Base-by-base conservation (phyloP, 2,888 invertebrate genomes). In the Eupithecia inturbata region DNA sequence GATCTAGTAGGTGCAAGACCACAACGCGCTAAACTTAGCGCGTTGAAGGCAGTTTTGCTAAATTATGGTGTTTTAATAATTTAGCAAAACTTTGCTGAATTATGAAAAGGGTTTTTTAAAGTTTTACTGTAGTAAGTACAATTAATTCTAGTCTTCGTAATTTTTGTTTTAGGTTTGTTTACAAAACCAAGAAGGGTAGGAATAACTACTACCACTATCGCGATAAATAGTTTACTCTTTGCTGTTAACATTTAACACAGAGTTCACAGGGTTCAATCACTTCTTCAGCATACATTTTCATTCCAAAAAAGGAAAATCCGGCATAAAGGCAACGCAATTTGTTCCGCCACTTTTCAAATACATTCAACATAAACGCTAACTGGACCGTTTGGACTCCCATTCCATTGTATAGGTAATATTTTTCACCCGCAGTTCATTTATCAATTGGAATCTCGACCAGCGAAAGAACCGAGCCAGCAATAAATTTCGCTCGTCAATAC, bases 401-500 rank as follows among this genome's bases (percentile, higher is more conserved):
- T 64, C 64, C 64, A n/a, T 64, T 64, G n/a, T 36, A 63, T 63
- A 33, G 63, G 33, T 63, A 31, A 53, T 22, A 69, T 45, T 72
- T 70, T 39, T 67, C 57, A 28, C n/a, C 10, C 68, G 31, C 53
- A 22, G 63, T 49, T 72, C 71, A 70, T 76, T 45, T 72, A 69
- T 76, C 76, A 73, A 69, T 76, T 69, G 4, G 64, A 71, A 71
- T 76, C 73, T 76, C 71, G 67, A 10, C 28, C 68, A 74, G 26
- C 68, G 69, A 71, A 70, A 78, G 74, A 75, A 72, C 67, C 39
- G 66, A 74, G 69, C 67, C 57, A 70, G 71, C 70, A 67, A 75
- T 78, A 78, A 77, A 80, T 81, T 78, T 63, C 28, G 57, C 64
- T 74, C 77, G 77, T 80, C 78, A 77, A 80, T 76, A 71, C 67